These are phyloP conservation scores for Gnathonemus longibarbis DNA, from an alignment of 2,113 vertebrate genomes.

Conservation along the genomic window DNA sequence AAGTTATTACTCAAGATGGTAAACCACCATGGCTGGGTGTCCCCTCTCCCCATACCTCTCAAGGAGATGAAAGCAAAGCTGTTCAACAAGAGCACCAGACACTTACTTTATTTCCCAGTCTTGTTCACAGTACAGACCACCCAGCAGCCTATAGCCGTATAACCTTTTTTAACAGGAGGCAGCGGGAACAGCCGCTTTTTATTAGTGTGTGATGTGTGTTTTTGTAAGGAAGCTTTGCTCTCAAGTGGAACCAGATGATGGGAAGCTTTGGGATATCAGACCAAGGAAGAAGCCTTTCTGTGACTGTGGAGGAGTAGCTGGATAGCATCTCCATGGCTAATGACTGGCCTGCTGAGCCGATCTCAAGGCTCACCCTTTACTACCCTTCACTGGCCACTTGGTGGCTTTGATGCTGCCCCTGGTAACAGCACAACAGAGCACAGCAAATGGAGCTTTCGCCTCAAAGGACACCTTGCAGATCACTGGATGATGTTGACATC, in stretches of 20 bases:
- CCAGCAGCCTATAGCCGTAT: neutral
- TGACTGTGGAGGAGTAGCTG: neutral
- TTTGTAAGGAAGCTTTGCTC: neutral
- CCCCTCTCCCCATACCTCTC: neutral
- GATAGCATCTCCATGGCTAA: neutral
- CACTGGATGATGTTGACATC: neutral
- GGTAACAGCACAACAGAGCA: neutral
- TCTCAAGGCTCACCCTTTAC: neutral
- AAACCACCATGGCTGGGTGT: neutral
- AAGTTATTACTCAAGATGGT: constrained; percentile 1
- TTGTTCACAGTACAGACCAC: neutral
- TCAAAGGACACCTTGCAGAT: neutral
- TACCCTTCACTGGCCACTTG: neutral
- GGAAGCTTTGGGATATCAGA: neutral
- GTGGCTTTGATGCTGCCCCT: neutral
- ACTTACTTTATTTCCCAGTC: constrained; percentile 1
- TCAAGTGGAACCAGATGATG: constrained; percentile 9
- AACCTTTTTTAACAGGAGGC: neutral
- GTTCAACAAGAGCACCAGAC: neutral
- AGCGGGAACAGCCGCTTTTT: neutral
- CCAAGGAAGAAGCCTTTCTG: neutral
- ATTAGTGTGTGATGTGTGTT: neutral
- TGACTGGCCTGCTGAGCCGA: neutral
- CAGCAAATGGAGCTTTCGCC: neutral
- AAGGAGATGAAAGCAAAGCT: neutral